Evolutionary conservation across 2,797 vertebrate species (phyloP), one percentile per base, ranked within the genome.

Genomic region (Melanotaenia boesemani): DNA sequence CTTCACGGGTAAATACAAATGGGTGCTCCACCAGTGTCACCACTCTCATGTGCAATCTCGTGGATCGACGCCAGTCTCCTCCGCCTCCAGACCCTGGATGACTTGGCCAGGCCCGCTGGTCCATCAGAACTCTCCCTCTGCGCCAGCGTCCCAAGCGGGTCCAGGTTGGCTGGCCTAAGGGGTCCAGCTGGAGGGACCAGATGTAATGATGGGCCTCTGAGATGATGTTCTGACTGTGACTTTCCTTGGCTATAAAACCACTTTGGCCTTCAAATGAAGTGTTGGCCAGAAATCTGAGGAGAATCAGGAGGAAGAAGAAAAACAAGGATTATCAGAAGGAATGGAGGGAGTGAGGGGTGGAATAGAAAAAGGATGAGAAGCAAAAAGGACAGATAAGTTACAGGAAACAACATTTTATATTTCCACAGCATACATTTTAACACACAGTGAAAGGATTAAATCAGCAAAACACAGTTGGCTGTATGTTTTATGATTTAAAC

Each of bases 131-230:
- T 77, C 86, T 95, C 1, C 96, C 96, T 26, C 93, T 91, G 76
- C 97, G 95, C 98, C 98, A 99, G 81, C 96, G 97, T 56, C 97
- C 98, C 56, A 99, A 89, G 44, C 97, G 95, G 0, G 97, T 98
- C 98, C 98, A 99, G 93, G 97, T 97, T 3, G 95, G 97, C 80
- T 98, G 97, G 59, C 97, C 98, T 0, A 99, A 79, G 37, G 97
- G 97, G 85, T 99, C 97, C 0, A 97, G 96, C 89, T 99, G 98
- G 72, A 99, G 95, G 83, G 96, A 98, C 98, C 97, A 99, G 92
- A 99, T 97, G 94, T 97, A 99, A 90, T 98, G 96, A 83, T 98
- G 97, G 76, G 96, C 96, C 91, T 98, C 97, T 9, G 97, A 97
- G 87, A 97, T 82, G 74, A 96, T 83, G 15, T 68, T 90, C 66